Conservation (phyloP, 2,888 invertebrate species). For the Gymnocheta viridis region DNA sequence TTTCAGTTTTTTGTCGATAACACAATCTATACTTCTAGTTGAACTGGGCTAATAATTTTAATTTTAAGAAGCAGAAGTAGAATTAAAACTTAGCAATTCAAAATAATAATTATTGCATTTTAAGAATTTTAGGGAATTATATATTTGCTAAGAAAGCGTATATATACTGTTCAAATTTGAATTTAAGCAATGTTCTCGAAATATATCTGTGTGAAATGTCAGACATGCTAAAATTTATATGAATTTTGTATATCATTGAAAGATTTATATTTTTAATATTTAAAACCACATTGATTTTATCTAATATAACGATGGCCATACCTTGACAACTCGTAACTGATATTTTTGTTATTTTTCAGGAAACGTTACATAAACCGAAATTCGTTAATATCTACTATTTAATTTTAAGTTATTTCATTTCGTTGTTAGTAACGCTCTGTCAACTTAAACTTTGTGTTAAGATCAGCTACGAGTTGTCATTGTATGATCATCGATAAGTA, state of each 20-base stretch:
- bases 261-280: neutral
- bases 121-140: constrained; percentile 1
- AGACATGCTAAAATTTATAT: neutral
- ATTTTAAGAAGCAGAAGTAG: neutral
- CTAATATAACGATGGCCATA: too few relatives aligned
- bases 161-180: neutral
- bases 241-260: neutral
- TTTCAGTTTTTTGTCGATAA: neutral
- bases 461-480: too few relatives aligned
- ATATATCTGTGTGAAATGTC: too few relatives aligned
- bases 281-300: neutral
- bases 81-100: neutral
- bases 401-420: too few relatives aligned
- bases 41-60: neutral
- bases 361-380: too few relatives aligned
- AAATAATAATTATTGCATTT: neutral
- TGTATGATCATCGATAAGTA: too few relatives aligned
- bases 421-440: too few relatives aligned
- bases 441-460: too few relatives aligned
- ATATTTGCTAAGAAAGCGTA: neutral
- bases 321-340: too few relatives aligned
- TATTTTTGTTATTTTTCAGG: too few relatives aligned
- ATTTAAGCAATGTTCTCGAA: neutral
- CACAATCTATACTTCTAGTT: neutral
- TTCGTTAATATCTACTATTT: too few relatives aligned